Conservation (phyloP, 2,113 vertebrate genomes). For the Serilophus lunatus region DNA sequence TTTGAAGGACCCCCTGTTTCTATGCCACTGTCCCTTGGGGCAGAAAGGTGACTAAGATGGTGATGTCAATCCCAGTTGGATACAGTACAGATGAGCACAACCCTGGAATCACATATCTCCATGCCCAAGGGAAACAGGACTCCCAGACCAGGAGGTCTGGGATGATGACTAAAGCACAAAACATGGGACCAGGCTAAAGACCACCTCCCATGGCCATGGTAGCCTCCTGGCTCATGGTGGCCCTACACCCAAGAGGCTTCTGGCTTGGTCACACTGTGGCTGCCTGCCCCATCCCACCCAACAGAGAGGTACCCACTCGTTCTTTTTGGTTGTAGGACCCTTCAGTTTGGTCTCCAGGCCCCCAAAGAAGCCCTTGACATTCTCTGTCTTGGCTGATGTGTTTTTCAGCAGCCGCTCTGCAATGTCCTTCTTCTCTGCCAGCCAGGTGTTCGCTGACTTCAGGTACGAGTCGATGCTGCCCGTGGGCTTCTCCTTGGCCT, state of each 20-base stretch:
- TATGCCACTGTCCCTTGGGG: neutral
- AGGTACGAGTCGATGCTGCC: slow-evolving; percentile 86
- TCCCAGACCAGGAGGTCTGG: neutral
- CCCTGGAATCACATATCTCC: neutral
- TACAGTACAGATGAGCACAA: neutral
- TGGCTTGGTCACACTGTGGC: fast-evolving
- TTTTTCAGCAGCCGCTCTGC: slow-evolving; percentile 89
- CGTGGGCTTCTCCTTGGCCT: slow-evolving; percentile 77
- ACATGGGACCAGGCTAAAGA: neutral
- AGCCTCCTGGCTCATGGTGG: neutral
- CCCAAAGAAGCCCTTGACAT: slow-evolving; percentile 90
- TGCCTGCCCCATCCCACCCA: neutral
- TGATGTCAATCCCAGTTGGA: fast-evolving
- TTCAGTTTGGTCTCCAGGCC: slow-evolving; percentile 92
- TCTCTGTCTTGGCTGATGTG: slow-evolving; percentile 80
- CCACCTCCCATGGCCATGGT: fast-evolving
- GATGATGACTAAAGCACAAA: neutral
- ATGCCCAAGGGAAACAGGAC: fast-evolving
- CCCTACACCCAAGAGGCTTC: neutral
- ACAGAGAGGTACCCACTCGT: slow-evolving; percentile 71
- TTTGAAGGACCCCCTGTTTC: neutral
- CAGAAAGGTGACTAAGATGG: neutral
- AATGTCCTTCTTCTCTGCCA: slow-evolving; percentile 89
- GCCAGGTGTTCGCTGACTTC: slow-evolving; percentile 90
- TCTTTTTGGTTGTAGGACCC: slow-evolving; percentile 73